Evolutionary conservation across 2,888 invertebrate species (phyloP).

Genomic region (Trichacis sp.): DNA sequence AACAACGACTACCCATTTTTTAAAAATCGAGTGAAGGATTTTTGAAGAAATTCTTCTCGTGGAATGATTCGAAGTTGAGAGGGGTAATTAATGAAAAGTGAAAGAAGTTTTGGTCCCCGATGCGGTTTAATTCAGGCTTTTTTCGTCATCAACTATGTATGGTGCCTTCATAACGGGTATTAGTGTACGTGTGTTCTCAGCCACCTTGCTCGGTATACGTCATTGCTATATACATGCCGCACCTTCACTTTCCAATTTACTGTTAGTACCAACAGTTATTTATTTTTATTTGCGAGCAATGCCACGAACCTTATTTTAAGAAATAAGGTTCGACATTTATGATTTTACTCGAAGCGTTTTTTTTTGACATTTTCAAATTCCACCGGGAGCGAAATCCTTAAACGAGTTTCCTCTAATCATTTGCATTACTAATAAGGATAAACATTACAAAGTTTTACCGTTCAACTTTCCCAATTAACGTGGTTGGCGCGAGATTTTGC

Average conservation of each 20-base stretch:
- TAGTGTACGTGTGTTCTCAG: conserved; percentile 48
- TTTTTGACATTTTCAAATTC: neutral
- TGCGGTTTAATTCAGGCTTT: neutral
- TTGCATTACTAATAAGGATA: neutral
- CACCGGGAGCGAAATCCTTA: neutral
- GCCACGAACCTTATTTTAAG: conserved; percentile 10
- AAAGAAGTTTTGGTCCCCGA: neutral
- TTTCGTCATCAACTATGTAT: conserved; percentile 22
- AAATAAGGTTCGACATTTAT: too few relatives aligned
- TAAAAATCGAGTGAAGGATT: neutral
- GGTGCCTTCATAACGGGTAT: conserved; percentile 36
- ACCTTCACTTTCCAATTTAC: conserved; percentile 66
- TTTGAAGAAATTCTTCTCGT: too few relatives aligned
- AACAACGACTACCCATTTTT: neutral
- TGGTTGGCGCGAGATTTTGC: neutral
- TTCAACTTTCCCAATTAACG: neutral
- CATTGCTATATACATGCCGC: conserved; percentile 55
- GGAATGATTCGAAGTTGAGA: neutral
- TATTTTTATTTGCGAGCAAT: conserved; percentile 37
- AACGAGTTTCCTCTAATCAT: conserved; percentile 3
- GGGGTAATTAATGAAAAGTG: neutral
- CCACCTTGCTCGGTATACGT: conserved; percentile 56
- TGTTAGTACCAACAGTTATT: conserved; percentile 45
- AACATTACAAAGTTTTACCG: neutral
- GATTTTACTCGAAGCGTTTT: neutral